phyloP scores from a whole-genome alignment of 2,797 vertebrate species.

The Hyperoplus immaculatus region DNA sequence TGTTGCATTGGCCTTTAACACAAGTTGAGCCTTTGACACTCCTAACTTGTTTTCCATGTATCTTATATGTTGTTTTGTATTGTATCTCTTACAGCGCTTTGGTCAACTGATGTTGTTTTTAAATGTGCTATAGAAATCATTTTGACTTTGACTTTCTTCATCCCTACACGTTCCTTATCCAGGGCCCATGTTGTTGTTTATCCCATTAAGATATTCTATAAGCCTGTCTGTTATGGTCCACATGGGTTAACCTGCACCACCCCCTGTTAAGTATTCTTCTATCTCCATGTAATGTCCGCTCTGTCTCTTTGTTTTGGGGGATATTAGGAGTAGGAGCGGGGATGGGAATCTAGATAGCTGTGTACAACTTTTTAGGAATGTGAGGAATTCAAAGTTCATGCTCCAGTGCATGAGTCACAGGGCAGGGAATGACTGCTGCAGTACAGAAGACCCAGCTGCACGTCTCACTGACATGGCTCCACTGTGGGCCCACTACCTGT shows the following conservation, averaged over 20 bases:
- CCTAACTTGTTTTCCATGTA: no score
- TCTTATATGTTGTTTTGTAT: no score
- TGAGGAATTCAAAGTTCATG: conserved; percentile 11
- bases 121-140: no score
- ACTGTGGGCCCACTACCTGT: conserved; percentile 50
- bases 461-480: background rate
- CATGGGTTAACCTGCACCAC: background rate
- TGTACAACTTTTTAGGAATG: conserved; percentile 7
- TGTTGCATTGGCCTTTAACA: no score
- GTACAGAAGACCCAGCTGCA: background rate
- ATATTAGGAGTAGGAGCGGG: background rate
- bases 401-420: conserved; percentile 1
- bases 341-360: background rate
- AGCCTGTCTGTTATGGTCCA: background rate
- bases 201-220: background rate
- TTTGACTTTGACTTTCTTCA: no score
- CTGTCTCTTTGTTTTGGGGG: background rate
- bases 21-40: no score
- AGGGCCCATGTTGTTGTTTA: background rate
- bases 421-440: background rate
- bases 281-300: background rate
- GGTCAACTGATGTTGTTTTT: no score
- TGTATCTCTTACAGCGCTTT: no score
- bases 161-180: background rate
- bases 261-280: background rate